Evolutionary conservation across 2,113 vertebrate species (phyloP).

Genomic region (Daphoenositta chrysoptera): DNA sequence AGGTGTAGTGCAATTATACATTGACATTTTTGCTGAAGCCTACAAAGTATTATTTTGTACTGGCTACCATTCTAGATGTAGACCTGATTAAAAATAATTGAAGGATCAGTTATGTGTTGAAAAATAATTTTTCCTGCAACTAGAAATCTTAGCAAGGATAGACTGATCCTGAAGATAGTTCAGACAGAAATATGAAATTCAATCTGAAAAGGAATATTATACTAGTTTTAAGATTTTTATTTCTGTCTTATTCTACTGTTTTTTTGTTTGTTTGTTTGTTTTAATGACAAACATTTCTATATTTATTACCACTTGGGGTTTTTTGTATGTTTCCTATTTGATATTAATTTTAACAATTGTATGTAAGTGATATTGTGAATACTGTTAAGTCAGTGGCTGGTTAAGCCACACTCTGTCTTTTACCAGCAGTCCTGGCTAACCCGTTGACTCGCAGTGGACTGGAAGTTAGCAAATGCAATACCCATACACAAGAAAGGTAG

Average conservation of each 20-base stretch:
- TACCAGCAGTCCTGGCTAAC: not conserved
- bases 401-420: not conserved
- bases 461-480: not conserved
- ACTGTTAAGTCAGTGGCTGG: not conserved
- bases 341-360: not conserved
- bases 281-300: not conserved
- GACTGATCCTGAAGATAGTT: not conserved
- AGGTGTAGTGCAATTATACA: conserved; percentile 52
- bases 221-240: not conserved
- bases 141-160: not conserved
- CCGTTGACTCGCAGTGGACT: rapidly evolving
- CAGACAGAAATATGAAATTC: not conserved
- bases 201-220: not conserved
- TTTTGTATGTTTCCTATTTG: not conserved
- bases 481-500: no score
- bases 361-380: not conserved
- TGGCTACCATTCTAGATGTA: not conserved
- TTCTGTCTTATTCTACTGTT: not conserved
- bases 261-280: not conserved
- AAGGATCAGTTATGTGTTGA: not conserved
- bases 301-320: not conserved
- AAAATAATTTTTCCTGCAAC: not conserved
- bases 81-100: conserved; percentile 30
- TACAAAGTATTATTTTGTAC: not conserved
- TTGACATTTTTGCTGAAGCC: conserved; percentile 40